Base-by-base conservation (phyloP, 2,113 vertebrate species). In the Myxocyprinus asiaticus region DNA sequence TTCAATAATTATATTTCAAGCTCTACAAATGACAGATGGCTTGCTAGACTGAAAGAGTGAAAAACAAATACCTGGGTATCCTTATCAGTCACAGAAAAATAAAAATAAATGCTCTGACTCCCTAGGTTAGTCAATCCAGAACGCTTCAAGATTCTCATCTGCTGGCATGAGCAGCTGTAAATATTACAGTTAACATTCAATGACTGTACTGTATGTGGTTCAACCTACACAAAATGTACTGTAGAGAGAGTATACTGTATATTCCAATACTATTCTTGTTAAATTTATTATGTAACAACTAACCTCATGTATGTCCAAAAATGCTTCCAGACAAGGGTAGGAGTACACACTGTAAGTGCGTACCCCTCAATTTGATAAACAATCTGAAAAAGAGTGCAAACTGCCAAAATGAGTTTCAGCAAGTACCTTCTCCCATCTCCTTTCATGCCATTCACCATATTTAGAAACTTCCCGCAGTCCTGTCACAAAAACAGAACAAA, bases 381-480 rank as follows among this genome's bases (percentile, higher is more conserved):
- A n/a, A n/a, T n/a, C n/a, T n/a, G n/a, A n/a, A n/a, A n/a, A n/a
- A n/a, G n/a, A n/a, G n/a, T n/a, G n/a, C n/a, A n/a, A n/a, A n/a
- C n/a, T n/a, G n/a, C n/a, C n/a, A n/a, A n/a, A n/a, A n/a, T n/a
- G 6, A 10, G 4, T 22, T 2, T 3, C n/a, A n/a, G n/a, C n/a
- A 69, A 11, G 84, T 95, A 99, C 98, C 97, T 98, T 94, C 94
- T 93, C 74, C 87, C 94, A 84, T 98, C 94, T 86, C 96, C 97
- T 87, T 96, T 95, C 91, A 97, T 97, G 76, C 94, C 96, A 88
- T 99, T 99, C 79, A 99, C 93, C 67, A 97, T 90, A 86, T 98
- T 99, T 77, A 99, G 94, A 93, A 99, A 99, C 81, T 87, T 95
- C 58, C 98, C 94, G 88, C 97, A 98, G 84, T 98, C 97, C 98